Base-by-base conservation (phyloP, 2,113 vertebrate genomes). In the Brachyhypopomus gauderio region DNA sequence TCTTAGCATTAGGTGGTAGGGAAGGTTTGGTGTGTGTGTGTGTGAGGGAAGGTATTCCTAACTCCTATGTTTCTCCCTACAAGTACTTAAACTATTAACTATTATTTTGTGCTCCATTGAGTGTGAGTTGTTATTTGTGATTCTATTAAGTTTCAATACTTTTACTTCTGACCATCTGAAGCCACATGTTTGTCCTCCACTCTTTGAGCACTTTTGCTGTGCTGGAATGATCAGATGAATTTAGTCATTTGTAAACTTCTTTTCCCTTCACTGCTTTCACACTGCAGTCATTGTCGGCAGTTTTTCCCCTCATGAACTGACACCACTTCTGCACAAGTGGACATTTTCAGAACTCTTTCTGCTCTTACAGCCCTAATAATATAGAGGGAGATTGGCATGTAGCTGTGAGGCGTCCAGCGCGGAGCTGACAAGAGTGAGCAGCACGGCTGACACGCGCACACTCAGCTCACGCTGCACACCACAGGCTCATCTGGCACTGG, bases 351-450 rank as follows among this genome's bases (percentile, higher is more conserved):
- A 6, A 19, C 27, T 36, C 17, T 67, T 67, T 36, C 17, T 22
- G 64, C 62, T 64, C 17, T 64, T 64, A 64, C 27, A 27, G 62
- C 20, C 23, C 12, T 67, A 34, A 67, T 67, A 67, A 67, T 67
- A 67, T 67, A 36, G 34, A 55, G 7, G 19, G 25, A 59, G 30
- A 75, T 71, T 72, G 67, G 45, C 17, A 48, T 71, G 19, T 48
- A 45, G 58, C 34, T 16, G 58, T 71, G 48, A 62, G 71, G n/a
- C 55, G 59, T 38, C 30, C 30, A 72, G 41, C 55, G 27, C 70
- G 23, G 59, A 60, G 36, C 55, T 60, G 77, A 70, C 77, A 72
- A 60, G 70, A 67, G 64, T 36, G 27, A 74, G 45, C 72, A 74
- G 25, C 72, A 75, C 30, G 16, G 20, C n/a, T 55, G n/a, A 52